Percentiles rank a stretch among this genome's conserved stretches.
Conservation (phyloP, 2,113 vertebrate genomes). For the Melanotaenia duboulayi region DNA sequence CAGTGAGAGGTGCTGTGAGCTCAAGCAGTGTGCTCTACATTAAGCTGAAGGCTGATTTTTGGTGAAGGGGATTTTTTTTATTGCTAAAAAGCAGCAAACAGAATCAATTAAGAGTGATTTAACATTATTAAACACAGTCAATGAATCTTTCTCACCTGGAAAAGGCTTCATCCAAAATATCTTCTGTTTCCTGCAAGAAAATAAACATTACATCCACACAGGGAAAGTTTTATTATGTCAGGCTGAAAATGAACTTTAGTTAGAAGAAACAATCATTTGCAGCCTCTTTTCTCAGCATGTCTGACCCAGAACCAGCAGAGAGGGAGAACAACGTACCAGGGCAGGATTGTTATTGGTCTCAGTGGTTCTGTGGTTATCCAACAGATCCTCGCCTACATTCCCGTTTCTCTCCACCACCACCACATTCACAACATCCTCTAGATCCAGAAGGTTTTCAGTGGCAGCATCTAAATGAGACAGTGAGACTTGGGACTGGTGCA, state of each 20-base stretch:
- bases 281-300: background rate
- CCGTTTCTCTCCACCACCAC: conserved; percentile 72
- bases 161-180: conserved; percentile 94
- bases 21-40: background rate
- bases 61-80: background rate
- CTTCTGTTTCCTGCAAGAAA: conserved; percentile 86
- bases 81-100: conserved; percentile 12
- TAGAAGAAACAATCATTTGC: background rate
- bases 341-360: conserved; percentile 80
- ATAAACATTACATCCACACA: background rate
- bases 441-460: conserved; percentile 87
- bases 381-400: conserved; percentile 43
- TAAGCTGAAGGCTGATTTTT: conserved; percentile 11
- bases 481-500: background rate
- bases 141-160: conserved; percentile 86
- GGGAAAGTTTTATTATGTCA: no score
- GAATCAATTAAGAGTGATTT: conserved; percentile 14
- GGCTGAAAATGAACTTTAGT: background rate
- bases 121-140: no score
- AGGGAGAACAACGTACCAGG: conserved; percentile 82
- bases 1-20: conserved; percentile 31
- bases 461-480: conserved; percentile 76
- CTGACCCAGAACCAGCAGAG: background rate
- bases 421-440: conserved; percentile 80
- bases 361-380: conserved; percentile 67